Evolutionary conservation across 1,140 invertebrate species (phyloP).

Genomic region (Trachymyrmex septentrionalis): DNA sequence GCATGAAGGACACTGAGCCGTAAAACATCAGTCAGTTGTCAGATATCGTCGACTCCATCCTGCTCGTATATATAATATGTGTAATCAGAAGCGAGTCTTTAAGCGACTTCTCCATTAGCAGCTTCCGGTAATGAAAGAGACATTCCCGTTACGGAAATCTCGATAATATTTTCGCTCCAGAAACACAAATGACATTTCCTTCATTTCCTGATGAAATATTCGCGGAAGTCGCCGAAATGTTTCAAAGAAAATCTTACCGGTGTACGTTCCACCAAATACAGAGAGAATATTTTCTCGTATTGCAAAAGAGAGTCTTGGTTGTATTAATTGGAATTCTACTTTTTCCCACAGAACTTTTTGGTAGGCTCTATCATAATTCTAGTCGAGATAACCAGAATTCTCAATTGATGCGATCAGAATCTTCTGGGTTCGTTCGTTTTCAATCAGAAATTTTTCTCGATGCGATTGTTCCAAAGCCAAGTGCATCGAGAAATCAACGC

Average conservation of each 20-base stretch:
- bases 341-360: too few species aligned
- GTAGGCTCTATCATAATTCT: too few species aligned
- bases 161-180: slow-evolving; percentile 17
- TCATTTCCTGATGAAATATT: slow-evolving; percentile 17
- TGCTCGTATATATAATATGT: neutral
- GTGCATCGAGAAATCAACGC: neutral
- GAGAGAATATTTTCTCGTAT: neutral
- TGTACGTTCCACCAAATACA: neutral
- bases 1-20: slow-evolving; percentile 32
- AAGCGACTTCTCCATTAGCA: slow-evolving; percentile 49
- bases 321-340: too few species aligned
- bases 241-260: neutral
- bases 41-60: neutral
- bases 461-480: neutral
- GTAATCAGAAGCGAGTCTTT: slow-evolving; percentile 19
- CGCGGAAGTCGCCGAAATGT: neutral
- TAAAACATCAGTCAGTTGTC: slow-evolving; percentile 14
- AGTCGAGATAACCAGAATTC: too few species aligned
- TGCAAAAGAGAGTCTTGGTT: too few species aligned
- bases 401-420: too few species aligned
- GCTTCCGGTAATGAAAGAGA: slow-evolving; percentile 44
- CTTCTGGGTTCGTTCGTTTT: too few species aligned
- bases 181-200: neutral
- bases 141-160: slow-evolving; percentile 27
- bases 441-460: too few species aligned